A percentile compares a stretch with the other conserved stretches of the same genome.
Conservation (phyloP, 1,140 invertebrate species). For the Archegozetes longisetosus region DNA sequence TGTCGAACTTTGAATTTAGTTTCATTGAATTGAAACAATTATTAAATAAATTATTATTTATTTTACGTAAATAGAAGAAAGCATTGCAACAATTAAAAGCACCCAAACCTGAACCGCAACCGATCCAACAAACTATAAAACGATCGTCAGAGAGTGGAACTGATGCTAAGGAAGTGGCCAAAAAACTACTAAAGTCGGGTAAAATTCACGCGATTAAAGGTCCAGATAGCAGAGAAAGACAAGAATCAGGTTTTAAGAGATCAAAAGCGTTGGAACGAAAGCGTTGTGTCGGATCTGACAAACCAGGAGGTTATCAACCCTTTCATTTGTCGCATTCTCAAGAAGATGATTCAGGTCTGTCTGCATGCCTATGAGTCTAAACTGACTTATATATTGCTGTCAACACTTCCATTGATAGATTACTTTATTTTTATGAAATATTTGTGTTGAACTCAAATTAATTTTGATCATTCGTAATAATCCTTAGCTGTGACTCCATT, state of each 20-base stretch:
- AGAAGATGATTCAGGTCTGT: constrained; percentile 33
- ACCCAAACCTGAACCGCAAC: constrained; percentile 65
- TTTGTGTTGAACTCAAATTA: neutral
- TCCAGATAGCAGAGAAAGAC: constrained; percentile 54
- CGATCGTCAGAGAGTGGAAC: constrained; percentile 24
- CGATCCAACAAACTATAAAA: constrained; percentile 28
- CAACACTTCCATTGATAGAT: neutral
- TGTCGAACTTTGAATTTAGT: constrained; percentile 4
- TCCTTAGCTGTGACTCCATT: neutral
- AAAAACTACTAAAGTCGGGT: constrained; percentile 83
- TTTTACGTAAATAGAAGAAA: constrained; percentile 49
- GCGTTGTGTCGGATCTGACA: constrained; percentile 40
- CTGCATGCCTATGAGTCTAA: neutral
- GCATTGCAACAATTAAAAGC: constrained; percentile 70
- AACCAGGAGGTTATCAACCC: constrained; percentile 61
- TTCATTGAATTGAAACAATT: neutral
- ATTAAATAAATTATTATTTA: neutral
- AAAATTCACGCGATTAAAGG: constrained; percentile 57
- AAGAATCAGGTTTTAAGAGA: constrained; percentile 49
- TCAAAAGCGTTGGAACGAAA: constrained; percentile 62
- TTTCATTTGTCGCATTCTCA: constrained; percentile 63
- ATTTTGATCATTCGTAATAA: neutral
- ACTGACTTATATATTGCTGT: neutral
- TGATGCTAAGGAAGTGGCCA: constrained; percentile 83
- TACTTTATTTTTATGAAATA: neutral